Conservation (phyloP, 2,888 invertebrate species). For the Amblyteles armatorius region DNA sequence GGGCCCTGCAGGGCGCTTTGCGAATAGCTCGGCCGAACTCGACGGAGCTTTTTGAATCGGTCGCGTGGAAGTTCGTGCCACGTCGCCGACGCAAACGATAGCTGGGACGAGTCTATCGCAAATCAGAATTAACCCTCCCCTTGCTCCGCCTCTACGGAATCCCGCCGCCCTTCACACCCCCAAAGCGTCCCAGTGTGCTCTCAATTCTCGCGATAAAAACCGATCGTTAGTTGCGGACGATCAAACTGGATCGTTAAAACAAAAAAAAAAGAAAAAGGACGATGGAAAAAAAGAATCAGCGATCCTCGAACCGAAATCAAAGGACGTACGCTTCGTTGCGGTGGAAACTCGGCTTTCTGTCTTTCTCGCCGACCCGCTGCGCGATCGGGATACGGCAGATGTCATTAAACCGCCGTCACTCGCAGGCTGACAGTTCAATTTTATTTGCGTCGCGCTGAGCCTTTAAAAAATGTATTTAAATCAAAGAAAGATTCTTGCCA, state of each 20-base stretch:
- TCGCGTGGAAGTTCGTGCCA: background rate
- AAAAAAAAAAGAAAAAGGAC: constrained; percentile 23
- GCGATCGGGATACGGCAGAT: background rate
- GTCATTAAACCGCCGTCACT: constrained; percentile 13
- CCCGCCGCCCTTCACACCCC: constrained; percentile 8
- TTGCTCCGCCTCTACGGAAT: background rate
- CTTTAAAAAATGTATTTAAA: background rate
- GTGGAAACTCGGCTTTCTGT: constrained; percentile 18
- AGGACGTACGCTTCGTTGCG: constrained; percentile 52
- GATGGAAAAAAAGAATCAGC: constrained; percentile 33
- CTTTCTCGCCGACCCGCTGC: constrained; percentile 26
- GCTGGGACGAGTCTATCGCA: constrained; percentile 50
- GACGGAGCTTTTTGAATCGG: constrained; percentile 33
- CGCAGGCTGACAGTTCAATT: background rate
- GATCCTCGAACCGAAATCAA: constrained; percentile 48
- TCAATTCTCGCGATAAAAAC: constrained; percentile 62
- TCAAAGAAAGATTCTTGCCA: background rate
- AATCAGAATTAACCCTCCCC: constrained; percentile 56
- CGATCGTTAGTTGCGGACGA: constrained; percentile 60
- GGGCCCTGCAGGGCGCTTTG: constrained; percentile 10
- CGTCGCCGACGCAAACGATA: constrained; percentile 16
- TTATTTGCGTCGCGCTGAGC: background rate
- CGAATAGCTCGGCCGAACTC: constrained; percentile 32
- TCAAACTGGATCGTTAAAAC: constrained; percentile 52
- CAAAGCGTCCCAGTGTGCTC: constrained; percentile 24